Evolutionary conservation across 2,113 vertebrate genomes (phyloP), one percentile per base, ranked within the genome.

Genomic region (Holacanthus passer): DNA sequence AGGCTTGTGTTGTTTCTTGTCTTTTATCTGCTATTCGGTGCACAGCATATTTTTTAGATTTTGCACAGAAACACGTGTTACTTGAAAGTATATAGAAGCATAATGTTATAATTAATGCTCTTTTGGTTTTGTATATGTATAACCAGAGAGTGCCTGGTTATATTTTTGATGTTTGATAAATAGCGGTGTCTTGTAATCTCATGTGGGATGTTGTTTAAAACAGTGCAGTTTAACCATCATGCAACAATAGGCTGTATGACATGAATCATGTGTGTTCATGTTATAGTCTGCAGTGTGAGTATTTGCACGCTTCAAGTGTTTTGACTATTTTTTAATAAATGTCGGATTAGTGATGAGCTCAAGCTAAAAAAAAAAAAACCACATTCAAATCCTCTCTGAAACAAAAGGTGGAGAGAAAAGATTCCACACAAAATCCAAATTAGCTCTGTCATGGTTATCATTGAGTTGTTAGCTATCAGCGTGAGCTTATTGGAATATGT

Each of bases 401-500:
- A 87, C 79, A 82, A 77, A 85, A 41, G 50, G 62, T 41, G 59
- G 37, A 76, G 62, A 76, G 50, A 75, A 75, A 70, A 19, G 35
- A 70, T 58, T 70, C 70, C 12, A 39, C 50, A 43, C 69, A 39
- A 69, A 79, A 55, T 76, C 19, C 41, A 76, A 81, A 87, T 85
- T 20, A 81, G 41, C 43, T 56, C 74, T 71, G 74, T 86, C 79
- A 62, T 53, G 69, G 68, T 82, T 60, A 79, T 80, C 64, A 83
- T 47, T 6, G 66, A 67, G 74, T 75, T 73, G 70, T 73, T 84
- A 41, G 73, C 83, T 88, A 85, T 85, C 85, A 79, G 64, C 50
- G 71, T 24, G 39, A 78, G 47, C 47, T 83, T 83, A 87, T 81
- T 87, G 81, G 45, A 87, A 86, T 65, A 71, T 91, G 87, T 87